These are phyloP conservation scores for Listronotus bonariensis DNA, from an alignment of 1,140 invertebrate species.

Conservation along the genomic window DNA sequence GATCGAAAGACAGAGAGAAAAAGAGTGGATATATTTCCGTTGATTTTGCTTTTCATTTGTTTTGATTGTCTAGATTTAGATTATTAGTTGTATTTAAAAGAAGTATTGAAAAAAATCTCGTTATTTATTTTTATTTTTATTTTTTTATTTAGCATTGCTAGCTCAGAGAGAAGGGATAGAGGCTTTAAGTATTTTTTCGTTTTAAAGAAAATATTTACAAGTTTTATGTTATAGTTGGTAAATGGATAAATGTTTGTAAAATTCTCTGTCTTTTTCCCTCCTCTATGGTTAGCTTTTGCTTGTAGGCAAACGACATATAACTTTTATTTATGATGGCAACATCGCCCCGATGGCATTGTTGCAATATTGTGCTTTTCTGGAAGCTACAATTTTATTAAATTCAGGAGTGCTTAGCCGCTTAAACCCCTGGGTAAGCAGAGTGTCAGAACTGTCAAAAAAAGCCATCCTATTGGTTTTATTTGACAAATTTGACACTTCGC, in stretches of 20 bases:
- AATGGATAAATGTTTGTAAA: too few relatives aligned
- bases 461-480: too few relatives aligned
- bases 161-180: slow-evolving; percentile 19
- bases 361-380: too few relatives aligned
- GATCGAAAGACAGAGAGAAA: background rate
- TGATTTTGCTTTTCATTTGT: background rate
- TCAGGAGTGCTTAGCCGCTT: too few relatives aligned
- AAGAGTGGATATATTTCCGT: slow-evolving; percentile 1
- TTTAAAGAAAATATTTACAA: background rate
- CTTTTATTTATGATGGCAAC: too few relatives aligned
- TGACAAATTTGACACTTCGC: too few relatives aligned
- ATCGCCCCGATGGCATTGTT: too few relatives aligned
- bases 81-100: slow-evolving; percentile 8
- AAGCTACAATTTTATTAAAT: too few relatives aligned
- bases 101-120: too few relatives aligned
- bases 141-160: slow-evolving; percentile 25
- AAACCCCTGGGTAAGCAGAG: too few relatives aligned
- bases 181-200: background rate
- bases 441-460: too few relatives aligned
- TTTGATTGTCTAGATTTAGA: slow-evolving; percentile 14
- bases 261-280: slow-evolving; percentile 35
- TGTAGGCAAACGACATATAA: background rate
- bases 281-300: slow-evolving; percentile 31
- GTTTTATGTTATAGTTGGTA: too few relatives aligned
- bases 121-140: background rate